Evolutionary conservation across 2,888 invertebrate species (phyloP).

Genomic region (Apamea anceps): DNA sequence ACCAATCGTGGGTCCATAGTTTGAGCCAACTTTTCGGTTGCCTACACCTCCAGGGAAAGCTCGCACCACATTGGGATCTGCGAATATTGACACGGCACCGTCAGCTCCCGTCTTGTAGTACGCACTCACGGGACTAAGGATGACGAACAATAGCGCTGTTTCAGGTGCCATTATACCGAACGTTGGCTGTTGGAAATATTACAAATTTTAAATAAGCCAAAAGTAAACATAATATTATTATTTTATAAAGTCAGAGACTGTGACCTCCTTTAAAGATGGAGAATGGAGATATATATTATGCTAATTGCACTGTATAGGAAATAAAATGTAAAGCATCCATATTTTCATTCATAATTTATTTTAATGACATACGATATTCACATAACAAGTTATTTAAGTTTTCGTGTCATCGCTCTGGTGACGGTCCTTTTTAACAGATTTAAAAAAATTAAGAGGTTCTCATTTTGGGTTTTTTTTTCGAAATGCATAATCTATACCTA

Average conservation of each 20-base stretch:
- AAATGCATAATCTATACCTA: constrained; percentile 15
- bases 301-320: not conserved
- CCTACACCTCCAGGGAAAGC: constrained; percentile 99
- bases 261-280: not conserved
- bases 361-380: not conserved
- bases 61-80: constrained; percentile 96
- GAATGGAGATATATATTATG: not conserved
- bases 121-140: constrained; percentile 97
- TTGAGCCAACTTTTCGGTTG: constrained; percentile 98
- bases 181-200: constrained; percentile 92
- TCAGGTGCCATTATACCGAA: constrained; percentile 97
- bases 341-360: not conserved
- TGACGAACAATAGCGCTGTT: constrained; percentile 97
- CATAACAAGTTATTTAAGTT: not conserved
- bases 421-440: not conserved
- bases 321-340: not conserved
- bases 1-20: constrained; percentile 96
- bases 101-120: constrained; percentile 94
- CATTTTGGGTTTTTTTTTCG: not conserved
- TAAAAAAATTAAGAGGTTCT: too few species aligned
- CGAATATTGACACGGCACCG: constrained; percentile 95
- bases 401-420: not conserved
- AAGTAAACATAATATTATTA: not conserved
- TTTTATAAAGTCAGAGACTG: not conserved
- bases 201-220: not conserved